Evolutionary conservation across 2,888 invertebrate genomes (phyloP).

Genomic region (Acanthosepion esculentum): DNA sequence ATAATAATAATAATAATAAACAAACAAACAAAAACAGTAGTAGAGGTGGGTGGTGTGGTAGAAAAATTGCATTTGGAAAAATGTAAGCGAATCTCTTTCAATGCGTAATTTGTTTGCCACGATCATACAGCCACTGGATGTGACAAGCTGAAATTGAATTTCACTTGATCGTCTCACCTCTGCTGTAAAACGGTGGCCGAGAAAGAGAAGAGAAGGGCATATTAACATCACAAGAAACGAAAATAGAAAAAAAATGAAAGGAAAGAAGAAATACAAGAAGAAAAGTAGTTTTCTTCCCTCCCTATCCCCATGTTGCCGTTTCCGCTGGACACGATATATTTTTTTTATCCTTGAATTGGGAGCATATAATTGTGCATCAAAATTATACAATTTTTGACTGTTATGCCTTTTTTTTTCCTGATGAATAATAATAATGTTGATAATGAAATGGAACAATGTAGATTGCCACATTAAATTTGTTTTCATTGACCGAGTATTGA

Average conservation of each 20-base stretch:
- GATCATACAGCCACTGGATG: neutral
- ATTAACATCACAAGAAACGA: neutral
- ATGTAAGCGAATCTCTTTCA: constrained; percentile 2
- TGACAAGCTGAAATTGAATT: constrained; percentile 38
- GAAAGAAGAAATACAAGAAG: neutral
- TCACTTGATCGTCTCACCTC: constrained; percentile 38
- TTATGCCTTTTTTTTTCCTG: neutral
- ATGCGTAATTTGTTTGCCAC: neutral
- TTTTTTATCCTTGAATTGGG: constrained; percentile 16
- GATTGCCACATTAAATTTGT: constrained; percentile 13
- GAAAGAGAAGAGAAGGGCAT: neutral
- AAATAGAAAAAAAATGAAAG: neutral
- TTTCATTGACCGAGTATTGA: neutral
- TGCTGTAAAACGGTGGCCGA: neutral
- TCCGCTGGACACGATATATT: neutral
- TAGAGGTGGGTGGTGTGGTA: neutral
- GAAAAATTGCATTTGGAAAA: neutral
- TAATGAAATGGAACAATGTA: constrained; percentile 7
- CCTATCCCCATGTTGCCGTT: neutral
- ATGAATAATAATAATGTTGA: neutral
- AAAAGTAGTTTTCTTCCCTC: neutral
- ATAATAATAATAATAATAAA: neutral
- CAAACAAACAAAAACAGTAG: neutral
- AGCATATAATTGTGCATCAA: neutral
- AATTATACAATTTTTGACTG: neutral